Percentiles rank a stretch among this genome's conserved stretches.
Conservation (phyloP, 1,140 invertebrate species). For the Rhopalosiphum maidis region DNA sequence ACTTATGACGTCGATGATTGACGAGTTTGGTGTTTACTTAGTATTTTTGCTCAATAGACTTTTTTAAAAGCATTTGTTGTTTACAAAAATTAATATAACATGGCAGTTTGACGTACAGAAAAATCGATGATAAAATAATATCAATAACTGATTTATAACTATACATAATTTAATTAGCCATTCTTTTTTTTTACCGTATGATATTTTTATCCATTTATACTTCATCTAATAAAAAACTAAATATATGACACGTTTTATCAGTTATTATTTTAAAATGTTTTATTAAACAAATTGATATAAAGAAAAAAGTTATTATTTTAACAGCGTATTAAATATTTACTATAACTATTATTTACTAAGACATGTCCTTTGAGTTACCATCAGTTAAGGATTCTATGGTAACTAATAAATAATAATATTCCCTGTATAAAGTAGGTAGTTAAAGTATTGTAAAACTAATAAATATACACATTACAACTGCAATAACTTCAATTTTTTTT, state of each 20-base stretch:
- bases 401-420: no score
- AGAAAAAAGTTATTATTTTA: not conserved
- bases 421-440: no score
- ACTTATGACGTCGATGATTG: not conserved
- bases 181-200: not conserved
- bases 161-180: not conserved
- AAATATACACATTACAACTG: no score
- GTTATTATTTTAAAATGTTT: no score
- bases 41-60: not conserved
- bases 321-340: not conserved
- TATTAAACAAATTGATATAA: not conserved
- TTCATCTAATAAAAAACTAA: not conserved
- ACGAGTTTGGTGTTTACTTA: not conserved
- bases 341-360: not conserved
- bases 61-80: not conserved
- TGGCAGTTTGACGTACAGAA: not conserved
- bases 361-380: not conserved
- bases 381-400: no score
- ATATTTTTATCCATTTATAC: not conserved
- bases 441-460: no score
- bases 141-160: not conserved
- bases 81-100: not conserved
- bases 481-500: no score
- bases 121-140: not conserved
- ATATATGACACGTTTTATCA: not conserved